phyloP scores from a whole-genome alignment of 2,888 invertebrate species.

The Pediacus dermestoides region DNA sequence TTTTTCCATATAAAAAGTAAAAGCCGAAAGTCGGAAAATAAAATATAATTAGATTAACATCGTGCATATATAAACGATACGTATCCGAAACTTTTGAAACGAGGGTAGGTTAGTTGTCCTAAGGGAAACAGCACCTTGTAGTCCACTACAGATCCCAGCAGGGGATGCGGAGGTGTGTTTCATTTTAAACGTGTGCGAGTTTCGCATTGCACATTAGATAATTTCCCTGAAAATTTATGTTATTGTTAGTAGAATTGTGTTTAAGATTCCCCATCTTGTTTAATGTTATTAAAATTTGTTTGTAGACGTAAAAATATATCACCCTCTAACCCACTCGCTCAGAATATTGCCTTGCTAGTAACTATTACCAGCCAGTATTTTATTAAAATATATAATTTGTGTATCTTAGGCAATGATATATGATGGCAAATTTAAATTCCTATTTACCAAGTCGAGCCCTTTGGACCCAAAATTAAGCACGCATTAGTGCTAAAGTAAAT shows the following conservation, averaged over 20 bases:
- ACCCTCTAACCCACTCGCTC: no score
- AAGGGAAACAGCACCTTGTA: constrained; percentile 31
- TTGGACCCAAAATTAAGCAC: no score
- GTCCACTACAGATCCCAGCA: constrained; percentile 31
- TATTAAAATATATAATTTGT: no score
- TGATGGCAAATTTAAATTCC: no score
- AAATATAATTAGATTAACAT: constrained; percentile 6
- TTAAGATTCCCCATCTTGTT: constrained; percentile 25
- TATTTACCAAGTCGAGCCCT: no score
- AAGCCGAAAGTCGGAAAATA: no score
- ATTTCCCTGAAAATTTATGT: constrained; percentile 44
- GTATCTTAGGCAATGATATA: no score
- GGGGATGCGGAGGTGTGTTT: constrained; percentile 32
- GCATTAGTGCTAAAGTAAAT: no score
- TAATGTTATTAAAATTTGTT: constrained; percentile 10
- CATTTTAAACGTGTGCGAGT: constrained; percentile 20
- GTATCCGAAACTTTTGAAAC: constrained; percentile 25
- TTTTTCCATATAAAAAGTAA: no score
- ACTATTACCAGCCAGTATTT: no score
- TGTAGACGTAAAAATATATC: constrained; percentile 9
- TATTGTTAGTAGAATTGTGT: constrained; percentile 40
- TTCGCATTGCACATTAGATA: constrained; percentile 34
- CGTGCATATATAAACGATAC: constrained; percentile 11
- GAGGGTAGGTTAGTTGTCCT: constrained; percentile 31
- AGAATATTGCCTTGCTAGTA: no score